A percentile compares a stretch with the other conserved stretches of the same genome.
Conservation (phyloP, 2,888 invertebrate genomes). For the Cheilosia variabilis region DNA sequence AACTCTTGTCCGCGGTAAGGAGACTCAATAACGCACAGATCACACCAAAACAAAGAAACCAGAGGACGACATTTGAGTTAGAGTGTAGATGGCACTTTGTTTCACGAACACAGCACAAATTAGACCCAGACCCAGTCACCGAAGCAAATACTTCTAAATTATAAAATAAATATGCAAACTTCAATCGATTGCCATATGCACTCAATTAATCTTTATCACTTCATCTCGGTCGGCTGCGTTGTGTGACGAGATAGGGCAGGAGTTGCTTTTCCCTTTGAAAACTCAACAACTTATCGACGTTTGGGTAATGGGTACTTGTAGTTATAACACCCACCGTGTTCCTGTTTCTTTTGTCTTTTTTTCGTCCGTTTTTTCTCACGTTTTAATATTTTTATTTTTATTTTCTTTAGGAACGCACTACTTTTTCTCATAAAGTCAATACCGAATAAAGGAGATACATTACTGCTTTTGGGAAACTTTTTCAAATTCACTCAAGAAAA, state of each 20-base stretch:
- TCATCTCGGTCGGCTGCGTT: constrained; percentile 47
- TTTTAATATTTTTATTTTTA: constrained; percentile 25
- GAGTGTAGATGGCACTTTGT: constrained; percentile 25
- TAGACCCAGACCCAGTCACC: constrained; percentile 14
- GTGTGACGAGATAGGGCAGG: constrained; percentile 10
- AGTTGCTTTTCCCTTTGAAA: constrained; percentile 35
- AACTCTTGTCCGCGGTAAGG: constrained; percentile 34
- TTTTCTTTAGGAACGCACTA: constrained; percentile 28
- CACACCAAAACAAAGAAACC: constrained; percentile 70
- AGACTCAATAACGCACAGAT: constrained; percentile 34
- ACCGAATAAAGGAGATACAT: constrained; percentile 32
- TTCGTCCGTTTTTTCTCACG: background rate
- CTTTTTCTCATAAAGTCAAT: constrained; percentile 12
- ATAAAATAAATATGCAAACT: constrained; percentile 49
- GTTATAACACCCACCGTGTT: constrained; percentile 14
- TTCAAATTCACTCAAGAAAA: constrained; percentile 18
- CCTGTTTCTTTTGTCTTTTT: background rate
- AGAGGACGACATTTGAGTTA: constrained; percentile 21
- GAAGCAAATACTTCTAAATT: constrained; percentile 12
- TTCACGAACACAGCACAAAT: constrained; percentile 39
- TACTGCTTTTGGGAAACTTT: constrained; percentile 14
- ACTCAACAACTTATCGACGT: constrained; percentile 65
- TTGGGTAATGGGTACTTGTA: constrained; percentile 25
- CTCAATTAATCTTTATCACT: constrained; percentile 74
- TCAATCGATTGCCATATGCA: constrained; percentile 66